Base-by-base conservation (phyloP, 30 jellyfish, hydroid and myxozoan genomes). In the Phacellophora camtschatica region DNA sequence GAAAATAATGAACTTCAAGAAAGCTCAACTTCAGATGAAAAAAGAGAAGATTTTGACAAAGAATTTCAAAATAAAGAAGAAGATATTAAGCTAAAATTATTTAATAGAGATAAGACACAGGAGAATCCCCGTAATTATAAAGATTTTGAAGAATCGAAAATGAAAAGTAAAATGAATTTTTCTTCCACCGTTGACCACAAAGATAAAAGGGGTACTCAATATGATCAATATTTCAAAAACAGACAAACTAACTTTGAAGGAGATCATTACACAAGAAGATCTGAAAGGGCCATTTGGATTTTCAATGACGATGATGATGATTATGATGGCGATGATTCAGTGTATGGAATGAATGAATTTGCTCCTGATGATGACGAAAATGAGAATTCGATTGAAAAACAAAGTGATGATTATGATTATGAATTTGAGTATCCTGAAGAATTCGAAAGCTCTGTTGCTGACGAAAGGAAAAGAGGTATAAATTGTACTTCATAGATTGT, bases 301-400 rank as follows among this genome's bases (percentile, higher is more conserved):
- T n/a, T n/a, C n/a, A 51, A 66, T 56, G 82, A 46, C 20, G 84
- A 80, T 12, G 66, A 80, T 29, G 84, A 80, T n/a, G 65, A 24
- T 10, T 37, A 59, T 16, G 88, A 58, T 2, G 58, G 50, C 22
- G 74, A 72, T 50, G 74, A 46, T 5, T 69, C 70, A 41, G 85
- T 42, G 7, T 28, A 10, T 48, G 72, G 48, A 19, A 31, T 42
- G 61, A 71, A 71, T 71, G 85, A 71, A 71, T 50, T 19, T 71
- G 73, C 85, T 2, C 56, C 58, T 0, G 85, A 71, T 48, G 83
- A 66, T n/a, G 24, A 16, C 24, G 13, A 34, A 4, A 20, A 27
- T 50, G 15, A 13, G 15, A 53, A 71, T 45, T 71, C 45, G 8
- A 58, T 55, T 20, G 61, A 74, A 39, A 25, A 34, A 37, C 13